phyloP scores from a whole-genome alignment of 2,113 vertebrate genomes.

The Brachyistius frenatus region DNA sequence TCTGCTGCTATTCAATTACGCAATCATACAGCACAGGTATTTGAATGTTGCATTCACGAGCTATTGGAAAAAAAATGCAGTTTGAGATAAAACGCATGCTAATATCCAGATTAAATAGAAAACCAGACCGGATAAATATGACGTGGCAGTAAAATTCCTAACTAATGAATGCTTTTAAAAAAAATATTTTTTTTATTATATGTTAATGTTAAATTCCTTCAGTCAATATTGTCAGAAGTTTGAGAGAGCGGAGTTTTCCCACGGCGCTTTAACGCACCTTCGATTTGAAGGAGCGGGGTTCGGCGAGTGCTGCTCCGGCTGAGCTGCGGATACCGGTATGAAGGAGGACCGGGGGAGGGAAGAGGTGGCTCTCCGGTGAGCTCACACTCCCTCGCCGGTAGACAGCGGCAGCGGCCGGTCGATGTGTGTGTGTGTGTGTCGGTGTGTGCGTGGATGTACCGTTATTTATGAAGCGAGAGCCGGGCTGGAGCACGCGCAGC shows the following conservation, averaged over 20 bases:
- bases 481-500: conserved; percentile 32
- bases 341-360: conserved; percentile 47
- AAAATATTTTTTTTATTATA: too few species aligned
- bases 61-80: background rate
- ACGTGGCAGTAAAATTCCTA: too few species aligned
- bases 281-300: background rate
- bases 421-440: conserved; percentile 8
- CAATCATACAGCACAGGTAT: background rate
- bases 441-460: background rate
- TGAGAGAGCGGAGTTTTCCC: background rate
- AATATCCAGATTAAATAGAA: background rate
- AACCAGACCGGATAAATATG: background rate
- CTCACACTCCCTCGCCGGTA: conserved; percentile 4
- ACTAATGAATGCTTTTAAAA: too few species aligned
- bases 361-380: conserved; percentile 42
- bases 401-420: background rate
- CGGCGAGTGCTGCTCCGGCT: conserved; percentile 21
- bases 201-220: background rate
- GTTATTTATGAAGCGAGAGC: background rate
- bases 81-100: background rate
- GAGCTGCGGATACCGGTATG: conserved; percentile 29
- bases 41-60: background rate
- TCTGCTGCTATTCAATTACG: background rate
- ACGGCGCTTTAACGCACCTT: background rate
- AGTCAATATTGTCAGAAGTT: fast-evolving